A percentile compares a stretch with the other conserved stretches of the same genome.
Conservation (phyloP, 2,888 invertebrate species). For the Cheilosia urbana region DNA sequence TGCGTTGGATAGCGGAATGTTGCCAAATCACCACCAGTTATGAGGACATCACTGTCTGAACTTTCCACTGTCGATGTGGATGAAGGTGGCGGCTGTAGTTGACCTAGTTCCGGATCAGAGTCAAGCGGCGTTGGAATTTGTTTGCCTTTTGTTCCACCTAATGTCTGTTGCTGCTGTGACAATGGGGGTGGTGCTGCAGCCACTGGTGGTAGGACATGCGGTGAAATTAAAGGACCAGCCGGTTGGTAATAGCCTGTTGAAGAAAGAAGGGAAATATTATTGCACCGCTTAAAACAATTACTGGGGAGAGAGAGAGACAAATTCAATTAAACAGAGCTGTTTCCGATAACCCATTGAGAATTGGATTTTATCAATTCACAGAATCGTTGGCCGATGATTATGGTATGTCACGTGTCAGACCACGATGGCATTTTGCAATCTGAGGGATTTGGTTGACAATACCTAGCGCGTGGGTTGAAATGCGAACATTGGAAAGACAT, state of each 20-base stretch:
- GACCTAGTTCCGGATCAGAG: slow-evolving; percentile 82
- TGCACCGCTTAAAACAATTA: not conserved
- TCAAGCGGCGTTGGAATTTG: slow-evolving; percentile 83
- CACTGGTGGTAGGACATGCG: slow-evolving; percentile 86
- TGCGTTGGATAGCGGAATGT: slow-evolving; percentile 80
- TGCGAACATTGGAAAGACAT: no score
- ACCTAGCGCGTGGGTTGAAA: no score
- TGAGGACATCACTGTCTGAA: slow-evolving; percentile 79
- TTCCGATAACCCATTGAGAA: not conserved
- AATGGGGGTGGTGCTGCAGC: slow-evolving; percentile 79
- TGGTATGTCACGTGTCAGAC: not conserved
- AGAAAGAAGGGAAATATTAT: slow-evolving; percentile 72
- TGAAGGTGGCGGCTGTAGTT: slow-evolving; percentile 81
- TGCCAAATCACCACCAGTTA: slow-evolving; percentile 80
- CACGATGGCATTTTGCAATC: not conserved
- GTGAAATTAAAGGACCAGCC: slow-evolving; percentile 94
- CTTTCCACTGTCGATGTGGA: slow-evolving; percentile 81
- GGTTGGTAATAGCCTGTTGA: slow-evolving; percentile 94
- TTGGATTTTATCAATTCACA: not conserved
- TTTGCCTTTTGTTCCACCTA: slow-evolving; percentile 66
- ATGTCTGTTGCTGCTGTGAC: slow-evolving; percentile 74
- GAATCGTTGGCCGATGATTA: not conserved
- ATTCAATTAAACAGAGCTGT: not conserved
- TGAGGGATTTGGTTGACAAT: no score
- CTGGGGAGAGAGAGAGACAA: not conserved